A percentile compares a stretch with the other conserved stretches of the same genome.
These are phyloP conservation scores for Caenorhabditis tropicalis DNA, from an alignment of 1,140 invertebrate species.

Conservation along the genomic window DNA sequence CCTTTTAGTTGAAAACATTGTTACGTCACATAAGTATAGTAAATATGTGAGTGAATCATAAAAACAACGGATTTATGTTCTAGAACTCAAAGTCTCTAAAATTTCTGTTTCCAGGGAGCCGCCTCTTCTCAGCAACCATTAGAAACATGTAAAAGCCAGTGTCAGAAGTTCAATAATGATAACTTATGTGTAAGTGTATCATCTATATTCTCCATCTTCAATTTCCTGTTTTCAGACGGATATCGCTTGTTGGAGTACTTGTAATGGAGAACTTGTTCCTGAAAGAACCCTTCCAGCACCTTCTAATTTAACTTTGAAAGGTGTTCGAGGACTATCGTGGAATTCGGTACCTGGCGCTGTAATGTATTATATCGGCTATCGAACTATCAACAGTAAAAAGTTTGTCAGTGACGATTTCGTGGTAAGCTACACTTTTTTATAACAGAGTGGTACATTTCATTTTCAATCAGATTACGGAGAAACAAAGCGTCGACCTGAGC, in stretches of 20 bases:
- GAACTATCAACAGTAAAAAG: constrained; percentile 6
- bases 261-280: neutral
- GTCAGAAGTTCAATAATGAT: constrained; percentile 1
- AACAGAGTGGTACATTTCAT: neutral
- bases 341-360: neutral
- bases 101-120: neutral
- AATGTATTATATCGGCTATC: constrained; percentile 13
- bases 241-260: constrained; percentile 13
- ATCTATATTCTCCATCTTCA: too few species aligned
- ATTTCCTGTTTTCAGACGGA: neutral
- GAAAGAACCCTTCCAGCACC: constrained; percentile 17
- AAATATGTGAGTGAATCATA: too few species aligned
- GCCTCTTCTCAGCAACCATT: neutral
- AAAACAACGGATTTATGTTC: too few species aligned
- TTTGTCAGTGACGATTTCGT: constrained; percentile 18
- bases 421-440: neutral
- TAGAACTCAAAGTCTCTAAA: too few species aligned
- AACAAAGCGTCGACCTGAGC: constrained; percentile 12
- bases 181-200: constrained; percentile 26
- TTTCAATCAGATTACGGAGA: constrained; percentile 37
- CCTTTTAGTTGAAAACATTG: neutral
- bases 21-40: neutral
- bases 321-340: constrained; percentile 3
- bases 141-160: constrained; percentile 8
- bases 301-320: constrained; percentile 21